These are phyloP conservation scores for Podabrus alpinus DNA, from an alignment of 2,888 invertebrate species.

Conservation along the genomic window DNA sequence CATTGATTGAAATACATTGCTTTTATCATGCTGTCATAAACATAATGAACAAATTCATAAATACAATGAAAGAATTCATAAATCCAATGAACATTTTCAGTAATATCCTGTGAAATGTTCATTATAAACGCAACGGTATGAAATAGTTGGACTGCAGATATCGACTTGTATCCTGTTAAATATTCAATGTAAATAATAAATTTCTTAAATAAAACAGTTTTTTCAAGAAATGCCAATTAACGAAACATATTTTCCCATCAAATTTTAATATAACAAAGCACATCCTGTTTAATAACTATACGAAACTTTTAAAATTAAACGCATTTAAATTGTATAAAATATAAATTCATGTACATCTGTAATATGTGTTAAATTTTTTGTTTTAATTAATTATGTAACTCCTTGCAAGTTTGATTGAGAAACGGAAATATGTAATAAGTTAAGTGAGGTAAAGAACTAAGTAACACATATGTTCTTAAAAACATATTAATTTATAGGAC, in stretches of 20 bases:
- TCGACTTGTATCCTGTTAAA: not conserved
- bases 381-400: not conserved
- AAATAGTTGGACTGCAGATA: too few species aligned
- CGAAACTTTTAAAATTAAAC: not conserved
- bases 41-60: too few species aligned
- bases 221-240: not conserved
- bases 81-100: too few species aligned
- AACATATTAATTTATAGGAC: constrained; percentile 25
- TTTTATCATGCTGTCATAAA: too few species aligned
- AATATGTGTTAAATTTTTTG: not conserved
- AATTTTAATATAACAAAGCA: not conserved
- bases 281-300: not conserved
- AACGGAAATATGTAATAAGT: not conserved
- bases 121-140: too few species aligned
- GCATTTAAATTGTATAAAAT: not conserved
- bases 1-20: too few species aligned
- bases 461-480: constrained; percentile 14
- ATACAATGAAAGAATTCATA: too few species aligned
- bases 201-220: not conserved
- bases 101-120: too few species aligned
- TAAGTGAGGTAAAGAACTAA: not conserved
- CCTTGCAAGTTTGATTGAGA: not conserved
- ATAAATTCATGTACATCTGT: not conserved
- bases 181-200: too few species aligned
- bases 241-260: not conserved